These are phyloP conservation scores for Protonibea diacanthus DNA, from an alignment of 2,797 vertebrate species.

Conservation along the genomic window DNA sequence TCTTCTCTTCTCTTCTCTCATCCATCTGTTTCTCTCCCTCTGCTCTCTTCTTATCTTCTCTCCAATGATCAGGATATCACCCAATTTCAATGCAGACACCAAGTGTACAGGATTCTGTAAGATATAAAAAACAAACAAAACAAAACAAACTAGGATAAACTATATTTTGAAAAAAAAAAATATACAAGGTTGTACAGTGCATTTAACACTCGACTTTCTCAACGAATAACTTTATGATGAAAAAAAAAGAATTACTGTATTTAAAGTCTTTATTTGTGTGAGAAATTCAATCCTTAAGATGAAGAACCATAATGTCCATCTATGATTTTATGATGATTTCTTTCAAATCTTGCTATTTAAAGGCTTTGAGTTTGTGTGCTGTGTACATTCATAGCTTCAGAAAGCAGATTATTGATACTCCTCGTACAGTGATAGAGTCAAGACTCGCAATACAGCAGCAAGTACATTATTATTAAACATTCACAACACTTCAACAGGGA, in stretches of 20 bases:
- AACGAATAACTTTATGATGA: conserved; percentile 74
- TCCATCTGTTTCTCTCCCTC: conserved; percentile 24
- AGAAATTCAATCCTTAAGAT: conserved; percentile 67
- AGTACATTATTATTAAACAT: conserved; percentile 40
- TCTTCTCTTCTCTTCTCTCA: conserved; percentile 36
- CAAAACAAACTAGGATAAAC: conserved; percentile 75
- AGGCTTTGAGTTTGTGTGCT: conserved; percentile 60
- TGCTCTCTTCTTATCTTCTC: conserved; percentile 41
- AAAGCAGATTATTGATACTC: conserved; percentile 37
- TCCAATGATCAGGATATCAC: conserved; percentile 78
- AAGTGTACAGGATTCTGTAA: conserved; percentile 80
- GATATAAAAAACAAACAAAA: conserved; percentile 57
- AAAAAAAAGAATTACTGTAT: conserved; percentile 65
- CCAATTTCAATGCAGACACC: conserved; percentile 74
- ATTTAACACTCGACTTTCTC: conserved; percentile 78
- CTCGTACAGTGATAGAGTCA: conserved; percentile 29
- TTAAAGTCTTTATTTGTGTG: conserved; percentile 74
- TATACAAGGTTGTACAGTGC: conserved; percentile 76
- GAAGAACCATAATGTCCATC: conserved; percentile 74
- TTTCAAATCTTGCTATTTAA: conserved; percentile 52
- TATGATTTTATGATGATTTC: conserved; percentile 54
- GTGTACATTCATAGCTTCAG: conserved; percentile 58
- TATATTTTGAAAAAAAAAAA: conserved; percentile 79
- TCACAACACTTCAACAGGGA: conserved; percentile 55
- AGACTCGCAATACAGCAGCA: conserved; percentile 52